Base-by-base conservation (phyloP, 2,797 vertebrate genomes). In the Tapirus indicus region DNA sequence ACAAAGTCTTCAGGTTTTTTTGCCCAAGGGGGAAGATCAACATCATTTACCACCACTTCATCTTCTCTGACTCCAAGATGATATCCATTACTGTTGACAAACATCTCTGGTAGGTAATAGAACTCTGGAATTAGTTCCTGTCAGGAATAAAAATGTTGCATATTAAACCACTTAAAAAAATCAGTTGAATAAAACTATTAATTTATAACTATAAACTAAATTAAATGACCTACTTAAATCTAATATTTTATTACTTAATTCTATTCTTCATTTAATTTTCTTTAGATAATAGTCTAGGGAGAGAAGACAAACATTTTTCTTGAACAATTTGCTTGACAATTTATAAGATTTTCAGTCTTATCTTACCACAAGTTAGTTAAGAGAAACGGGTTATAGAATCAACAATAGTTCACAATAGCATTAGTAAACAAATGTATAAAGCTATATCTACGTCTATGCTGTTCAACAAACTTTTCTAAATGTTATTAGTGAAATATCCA, bases 41-140 rank as follows among this genome's bases (percentile, higher is more conserved):
- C 99, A 2, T 99, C 99, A 98, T 99, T 99, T 71, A 99, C 99
- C 92, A 99, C 98, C 32, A 97, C 98, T 82, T 99, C 98, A 93
- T 99, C 99, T 94, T 99, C 99, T 97, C 99, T 98, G 98, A 99
- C 98, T 25, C 99, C 99, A 88, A 99, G 98, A 96, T 99, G 99
- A 98, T 99, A 99, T 54, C 99, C 99, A 41, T 99, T 99, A 96
- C 99, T 99, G 99, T 99, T 99, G 98, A 99, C 99, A 98, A 99
- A 99, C 99, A 99, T 99, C 98, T 99, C 99, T 0, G 99, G 99
- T 80, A 99, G 99, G 98, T 99, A 99, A 98, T 99, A 99, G 99
- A 99, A 99, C 98, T 99, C 99, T 17, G 99, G 99, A 98, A 99
- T 99, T 98, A 99, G 98, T 82, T 99, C 99, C 99, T 99, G 96